These are phyloP conservation scores for Drosophila trapezifrons DNA, from an alignment of 1,140 invertebrate genomes.

Conservation along the genomic window DNA sequence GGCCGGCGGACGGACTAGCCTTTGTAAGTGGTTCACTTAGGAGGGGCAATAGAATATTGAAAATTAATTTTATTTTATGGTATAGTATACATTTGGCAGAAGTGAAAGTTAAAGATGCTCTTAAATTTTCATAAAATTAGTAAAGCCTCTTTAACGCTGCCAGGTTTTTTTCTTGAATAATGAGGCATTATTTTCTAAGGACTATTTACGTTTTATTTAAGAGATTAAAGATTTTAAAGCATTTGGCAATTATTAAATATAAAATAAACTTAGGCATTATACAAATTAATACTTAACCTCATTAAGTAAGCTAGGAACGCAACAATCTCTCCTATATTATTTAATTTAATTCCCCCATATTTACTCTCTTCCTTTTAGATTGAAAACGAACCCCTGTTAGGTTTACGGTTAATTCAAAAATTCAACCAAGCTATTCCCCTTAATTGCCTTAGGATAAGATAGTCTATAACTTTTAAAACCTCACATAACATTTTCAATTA, in stretches of 20 bases:
- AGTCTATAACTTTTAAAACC: conserved; percentile 40
- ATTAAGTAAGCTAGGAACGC: too few relatives aligned
- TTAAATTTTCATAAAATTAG: conserved; percentile 1
- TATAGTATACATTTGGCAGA: neutral
- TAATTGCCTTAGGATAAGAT: conserved; percentile 14
- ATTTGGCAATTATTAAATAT: too few relatives aligned
- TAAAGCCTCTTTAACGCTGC: neutral
- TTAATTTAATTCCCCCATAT: too few relatives aligned
- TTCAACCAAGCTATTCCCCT: neutral
- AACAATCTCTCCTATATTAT: too few relatives aligned
- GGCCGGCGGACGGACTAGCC: conserved; percentile 30
- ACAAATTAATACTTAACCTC: too few relatives aligned
- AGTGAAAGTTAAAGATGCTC: conserved; percentile 11
- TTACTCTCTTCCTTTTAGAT: neutral
- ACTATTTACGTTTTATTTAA: neutral
- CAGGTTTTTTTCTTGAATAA: neutral
- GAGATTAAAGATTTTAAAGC: too few relatives aligned
- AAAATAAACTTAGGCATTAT: too few relatives aligned
- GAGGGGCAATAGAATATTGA: conserved; percentile 21
- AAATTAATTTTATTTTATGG: conserved; percentile 24
- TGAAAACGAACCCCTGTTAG: neutral
- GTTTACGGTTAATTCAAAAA: conserved; percentile 2
- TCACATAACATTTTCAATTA: conserved; percentile 47
- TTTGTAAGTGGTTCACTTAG: conserved; percentile 40
- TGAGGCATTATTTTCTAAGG: too few relatives aligned